Evolutionary conservation across 2,888 invertebrate species (phyloP), one percentile per base, ranked within the genome.

Genomic region (Tetranychus truncatus): DNA sequence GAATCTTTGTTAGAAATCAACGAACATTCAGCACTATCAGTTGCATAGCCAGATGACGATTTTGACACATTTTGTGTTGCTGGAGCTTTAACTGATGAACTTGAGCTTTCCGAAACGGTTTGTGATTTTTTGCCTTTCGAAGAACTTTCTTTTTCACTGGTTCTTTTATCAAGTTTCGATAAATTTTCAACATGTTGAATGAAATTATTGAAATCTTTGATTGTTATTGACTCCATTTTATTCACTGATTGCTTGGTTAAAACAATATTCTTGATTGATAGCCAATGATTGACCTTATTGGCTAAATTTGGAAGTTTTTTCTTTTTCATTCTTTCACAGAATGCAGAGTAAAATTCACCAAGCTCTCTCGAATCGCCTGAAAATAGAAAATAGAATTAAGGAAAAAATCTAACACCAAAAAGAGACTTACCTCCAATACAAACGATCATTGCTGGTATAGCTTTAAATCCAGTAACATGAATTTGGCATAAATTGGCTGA

Each of bases 81-180:
- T 24, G 3, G 3, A 34, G 34, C 34, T 34, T 34, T 34, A 3
- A 34, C 34, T 3, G 34, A 5, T 34, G 34, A 34, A 34, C 34
- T 34, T 34, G 34, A 3, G 1, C 3, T 34, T 0, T 3, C 34
- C 4, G 3, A 34, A 34, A 5, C 0, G 0, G 34, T 0, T 5
- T 34, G 3, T 34, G 0, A 4, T 34, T 34, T 34, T 4, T 34
- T 34, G 3, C 3, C 3, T 34, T 34, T 34, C 34, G 24, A 24
- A 34, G 34, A 34, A 34, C 0, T 3, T 34, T 34, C 34, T 34
- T 34, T 34, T 34, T 34, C 5, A 4, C 34, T 3, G 24, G 24
- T 24, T 24, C 24, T 34, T 34, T 34, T 34, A 4, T 34, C 34
- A 3, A 34, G 34, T 34, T 34, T 34, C 3, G 5, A 3, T 34